A percentile compares a stretch with the other conserved stretches of the same genome.
phyloP scores from a whole-genome alignment of 2,888 invertebrate species.

The Aporophyla nigra region DNA sequence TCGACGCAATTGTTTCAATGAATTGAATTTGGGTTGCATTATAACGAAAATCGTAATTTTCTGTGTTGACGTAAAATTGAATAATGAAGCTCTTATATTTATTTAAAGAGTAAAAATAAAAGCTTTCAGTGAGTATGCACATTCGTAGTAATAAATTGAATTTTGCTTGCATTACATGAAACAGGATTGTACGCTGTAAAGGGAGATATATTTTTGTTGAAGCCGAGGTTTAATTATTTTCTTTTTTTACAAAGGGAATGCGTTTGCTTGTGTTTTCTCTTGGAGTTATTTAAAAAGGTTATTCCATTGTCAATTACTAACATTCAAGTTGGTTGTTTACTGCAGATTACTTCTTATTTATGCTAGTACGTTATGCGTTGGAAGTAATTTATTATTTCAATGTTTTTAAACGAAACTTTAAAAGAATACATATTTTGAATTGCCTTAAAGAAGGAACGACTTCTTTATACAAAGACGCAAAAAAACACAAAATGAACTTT shows the following conservation, averaged over 20 bases:
- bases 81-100: conserved; percentile 47
- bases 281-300: conserved; percentile 33
- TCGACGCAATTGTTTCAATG: conserved; percentile 40
- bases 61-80: conserved; percentile 37
- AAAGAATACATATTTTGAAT: background rate
- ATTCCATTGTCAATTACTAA: conserved; percentile 26
- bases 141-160: conserved; percentile 54
- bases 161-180: conserved; percentile 42
- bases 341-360: background rate
- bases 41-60: conserved; percentile 35
- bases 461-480: background rate
- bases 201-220: conserved; percentile 39
- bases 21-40: conserved; percentile 53
- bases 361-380: background rate
- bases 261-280: conserved; percentile 26
- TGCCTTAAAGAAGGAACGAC: background rate
- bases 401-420: background rate
- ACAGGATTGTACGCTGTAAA: conserved; percentile 26
- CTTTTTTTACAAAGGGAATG: conserved; percentile 39
- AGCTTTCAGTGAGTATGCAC: conserved; percentile 23
- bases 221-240: conserved; percentile 43
- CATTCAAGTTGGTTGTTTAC: background rate
- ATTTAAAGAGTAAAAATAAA: conserved; percentile 44
- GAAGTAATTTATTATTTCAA: background rate
- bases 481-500: background rate